A percentile compares a stretch with the other conserved stretches of the same genome.
Evolutionary conservation across 92 coral and sea anemone genomes (phyloP).

Genomic region (Actinernus sp.): DNA sequence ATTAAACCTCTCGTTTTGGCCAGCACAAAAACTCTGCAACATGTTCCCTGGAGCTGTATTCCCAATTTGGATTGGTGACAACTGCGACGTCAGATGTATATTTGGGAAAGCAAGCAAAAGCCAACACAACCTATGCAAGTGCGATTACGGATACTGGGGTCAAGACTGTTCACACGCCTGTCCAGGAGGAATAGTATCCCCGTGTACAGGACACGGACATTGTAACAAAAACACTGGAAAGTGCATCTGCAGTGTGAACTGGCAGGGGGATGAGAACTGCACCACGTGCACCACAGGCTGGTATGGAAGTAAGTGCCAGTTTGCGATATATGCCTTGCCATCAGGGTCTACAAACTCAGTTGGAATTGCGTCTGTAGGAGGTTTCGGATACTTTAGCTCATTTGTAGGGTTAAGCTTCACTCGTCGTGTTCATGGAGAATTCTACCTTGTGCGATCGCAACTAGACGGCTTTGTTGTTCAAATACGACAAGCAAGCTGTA

Average conservation of each 20-base stretch:
- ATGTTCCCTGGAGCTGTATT: constrained; percentile 74
- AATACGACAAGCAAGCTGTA: constrained; percentile 88
- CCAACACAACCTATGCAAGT: constrained; percentile 73
- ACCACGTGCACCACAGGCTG: constrained; percentile 84
- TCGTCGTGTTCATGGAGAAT: constrained; percentile 78
- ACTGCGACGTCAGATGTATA: constrained; percentile 80
- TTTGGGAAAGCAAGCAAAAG: constrained; percentile 77
- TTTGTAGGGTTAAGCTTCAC: constrained; percentile 87
- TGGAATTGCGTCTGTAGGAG: constrained; percentile 76
- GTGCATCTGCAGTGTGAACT: constrained; percentile 85
- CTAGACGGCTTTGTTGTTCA: constrained; percentile 74
- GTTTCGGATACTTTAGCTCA: constrained; percentile 76
- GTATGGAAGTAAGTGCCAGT: constrained; percentile 88
- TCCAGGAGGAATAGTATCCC: constrained; percentile 72
- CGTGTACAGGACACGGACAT: constrained; percentile 74
- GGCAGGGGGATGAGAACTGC: constrained; percentile 87
- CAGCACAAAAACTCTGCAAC: constrained; percentile 90
- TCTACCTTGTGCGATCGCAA: constrained; percentile 81
- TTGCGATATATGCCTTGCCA: constrained; percentile 50
- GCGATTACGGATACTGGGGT: constrained; percentile 91
- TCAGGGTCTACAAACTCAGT: too few relatives aligned
- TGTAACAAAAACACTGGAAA: constrained; percentile 69
- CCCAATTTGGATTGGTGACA: constrained; percentile 94
- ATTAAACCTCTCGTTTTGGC: constrained; percentile 79
- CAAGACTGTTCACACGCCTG: constrained; percentile 78